A percentile compares a stretch with the other conserved stretches of the same genome.
These are phyloP conservation scores for Pachyramphus minor DNA, from an alignment of 2,113 vertebrate species.

Conservation along the genomic window DNA sequence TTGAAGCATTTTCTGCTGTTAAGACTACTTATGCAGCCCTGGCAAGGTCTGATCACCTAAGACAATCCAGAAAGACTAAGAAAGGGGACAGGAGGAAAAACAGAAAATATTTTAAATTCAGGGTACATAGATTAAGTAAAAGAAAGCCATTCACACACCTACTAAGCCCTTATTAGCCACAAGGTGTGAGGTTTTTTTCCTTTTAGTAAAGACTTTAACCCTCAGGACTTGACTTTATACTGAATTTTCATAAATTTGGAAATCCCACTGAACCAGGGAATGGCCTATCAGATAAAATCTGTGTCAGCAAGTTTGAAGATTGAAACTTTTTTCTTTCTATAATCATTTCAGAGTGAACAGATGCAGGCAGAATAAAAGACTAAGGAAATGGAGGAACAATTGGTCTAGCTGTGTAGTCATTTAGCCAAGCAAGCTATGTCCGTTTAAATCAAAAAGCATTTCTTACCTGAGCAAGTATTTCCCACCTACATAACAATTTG, in stretches of 20 bases:
- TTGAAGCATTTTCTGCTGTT: not conserved
- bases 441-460: slow-evolving; percentile 34
- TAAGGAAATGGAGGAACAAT: slow-evolving; percentile 19
- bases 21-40: not conserved
- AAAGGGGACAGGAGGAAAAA: not conserved
- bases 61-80: not conserved
- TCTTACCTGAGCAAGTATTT: slow-evolving; percentile 30
- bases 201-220: not conserved
- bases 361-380: not conserved
- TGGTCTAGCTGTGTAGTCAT: not conserved
- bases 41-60: not conserved
- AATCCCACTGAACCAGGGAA: not conserved
- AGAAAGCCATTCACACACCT: not conserved
- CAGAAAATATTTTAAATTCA: not conserved
- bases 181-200: not conserved
- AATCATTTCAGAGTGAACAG: not conserved
- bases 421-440: slow-evolving; percentile 33
- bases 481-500: not conserved
- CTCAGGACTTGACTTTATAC: not conserved
- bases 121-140: not conserved
- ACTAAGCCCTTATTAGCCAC: not conserved
- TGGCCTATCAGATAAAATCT: not conserved
- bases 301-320: not conserved
- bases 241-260: not conserved
- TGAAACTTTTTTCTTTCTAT: not conserved